Percentiles rank a stretch among this genome's conserved stretches.
Evolutionary conservation across 2,888 invertebrate species (phyloP).

Genomic region (Allophyes oxyacanthae): DNA sequence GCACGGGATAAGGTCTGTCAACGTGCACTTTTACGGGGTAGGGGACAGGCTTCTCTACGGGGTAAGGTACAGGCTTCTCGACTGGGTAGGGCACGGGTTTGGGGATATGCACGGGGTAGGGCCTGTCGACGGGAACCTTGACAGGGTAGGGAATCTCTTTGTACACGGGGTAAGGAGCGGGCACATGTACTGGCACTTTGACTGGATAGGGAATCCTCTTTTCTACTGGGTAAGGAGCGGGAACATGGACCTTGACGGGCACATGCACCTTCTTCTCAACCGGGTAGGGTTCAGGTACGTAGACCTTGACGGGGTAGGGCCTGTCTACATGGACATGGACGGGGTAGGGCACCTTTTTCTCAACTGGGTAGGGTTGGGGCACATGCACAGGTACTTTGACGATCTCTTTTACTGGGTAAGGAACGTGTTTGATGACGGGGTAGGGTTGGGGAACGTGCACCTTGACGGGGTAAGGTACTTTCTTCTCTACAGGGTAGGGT

Average conservation of each 20-base stretch:
- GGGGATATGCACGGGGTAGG: slow-evolving; percentile 90
- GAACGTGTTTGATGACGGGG: slow-evolving; percentile 91
- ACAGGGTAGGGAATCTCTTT: slow-evolving; percentile 90
- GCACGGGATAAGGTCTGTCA: slow-evolving; percentile 88
- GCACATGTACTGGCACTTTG: slow-evolving; percentile 90
- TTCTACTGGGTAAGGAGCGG: slow-evolving; percentile 92
- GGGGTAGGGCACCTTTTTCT: slow-evolving; percentile 89
- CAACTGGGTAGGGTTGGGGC: slow-evolving; percentile 92
- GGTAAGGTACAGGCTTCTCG: slow-evolving; percentile 89
- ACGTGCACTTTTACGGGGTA: slow-evolving; percentile 90
- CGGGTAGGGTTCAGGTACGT: slow-evolving; percentile 89
- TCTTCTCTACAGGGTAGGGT: slow-evolving; percentile 91
- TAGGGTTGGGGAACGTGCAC: slow-evolving; percentile 92
- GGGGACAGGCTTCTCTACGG: slow-evolving; percentile 89
- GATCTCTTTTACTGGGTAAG: slow-evolving; percentile 91
- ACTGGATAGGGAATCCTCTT: slow-evolving; percentile 91
- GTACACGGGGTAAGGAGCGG: slow-evolving; percentile 90
- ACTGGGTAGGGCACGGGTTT: slow-evolving; percentile 90
- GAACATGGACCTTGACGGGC: slow-evolving; percentile 91
- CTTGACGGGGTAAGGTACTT: slow-evolving; percentile 90
- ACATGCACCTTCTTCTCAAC: slow-evolving; percentile 91
- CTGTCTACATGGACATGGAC: slow-evolving; percentile 87
- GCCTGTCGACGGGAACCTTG: slow-evolving; percentile 91
- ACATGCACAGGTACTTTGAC: slow-evolving; percentile 90
- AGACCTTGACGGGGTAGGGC: slow-evolving; percentile 86